Conservation (phyloP, 2,888 invertebrate genomes). For the Oscheius sp. region DNA sequence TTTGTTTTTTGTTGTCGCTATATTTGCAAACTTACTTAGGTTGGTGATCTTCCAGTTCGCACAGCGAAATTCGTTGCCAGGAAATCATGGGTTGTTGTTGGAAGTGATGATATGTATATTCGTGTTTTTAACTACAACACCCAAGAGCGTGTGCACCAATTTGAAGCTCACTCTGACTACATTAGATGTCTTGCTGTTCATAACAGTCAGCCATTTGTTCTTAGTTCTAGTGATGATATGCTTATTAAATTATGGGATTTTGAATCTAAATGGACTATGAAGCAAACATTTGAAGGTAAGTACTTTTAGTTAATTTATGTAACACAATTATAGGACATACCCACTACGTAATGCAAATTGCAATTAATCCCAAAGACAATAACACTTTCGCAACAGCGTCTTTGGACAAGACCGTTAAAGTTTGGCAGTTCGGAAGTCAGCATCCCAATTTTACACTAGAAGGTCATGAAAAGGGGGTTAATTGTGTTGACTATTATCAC, state of each 20-base stretch:
- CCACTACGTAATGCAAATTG: slow-evolving; percentile 99
- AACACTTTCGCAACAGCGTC: slow-evolving; percentile 99
- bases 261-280: slow-evolving; percentile 97
- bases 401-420: slow-evolving; percentile 93
- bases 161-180: slow-evolving; percentile 98
- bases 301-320: not conserved
- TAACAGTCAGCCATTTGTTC: slow-evolving; percentile 93
- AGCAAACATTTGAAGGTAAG: slow-evolving; percentile 95
- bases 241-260: slow-evolving; percentile 99
- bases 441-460: slow-evolving; percentile 96
- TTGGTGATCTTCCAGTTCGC: slow-evolving; percentile 93
- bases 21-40: slow-evolving; percentile 71
- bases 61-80: slow-evolving; percentile 93
- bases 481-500: slow-evolving; percentile 98
- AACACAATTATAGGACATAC: slow-evolving; percentile 78
- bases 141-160: slow-evolving; percentile 89
- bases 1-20: slow-evolving; percentile 62
- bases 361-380: slow-evolving; percentile 98
- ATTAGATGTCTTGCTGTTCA: slow-evolving; percentile 90
- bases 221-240: slow-evolving; percentile 93
- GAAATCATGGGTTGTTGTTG: slow-evolving; percentile 98
- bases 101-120: slow-evolving; percentile 80
- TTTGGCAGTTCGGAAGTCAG: slow-evolving; percentile 98
- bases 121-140: slow-evolving; percentile 98
- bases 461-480: slow-evolving; percentile 94